Conservation (phyloP, 2,888 invertebrate genomes). For the Ochlodes sylvanus region DNA sequence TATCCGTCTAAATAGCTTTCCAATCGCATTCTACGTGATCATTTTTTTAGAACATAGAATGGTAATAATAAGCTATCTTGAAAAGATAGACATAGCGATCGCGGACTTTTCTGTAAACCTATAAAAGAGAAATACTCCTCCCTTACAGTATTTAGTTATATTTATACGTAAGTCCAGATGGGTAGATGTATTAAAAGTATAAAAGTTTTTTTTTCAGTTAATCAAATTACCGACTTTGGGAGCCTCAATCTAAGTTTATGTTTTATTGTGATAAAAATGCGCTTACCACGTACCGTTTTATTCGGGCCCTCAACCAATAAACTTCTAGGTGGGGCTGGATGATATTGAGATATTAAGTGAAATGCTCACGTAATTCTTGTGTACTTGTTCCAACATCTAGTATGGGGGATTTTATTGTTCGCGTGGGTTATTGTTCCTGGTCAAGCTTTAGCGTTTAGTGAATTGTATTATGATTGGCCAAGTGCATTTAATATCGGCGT, state of each 20-base stretch:
- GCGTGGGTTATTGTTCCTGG: background rate
- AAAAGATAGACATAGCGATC: too few relatives aligned
- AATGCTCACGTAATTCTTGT: slow-evolving; percentile 14
- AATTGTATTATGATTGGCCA: too few relatives aligned
- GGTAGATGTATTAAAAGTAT: too few relatives aligned
- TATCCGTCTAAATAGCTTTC: too few relatives aligned
- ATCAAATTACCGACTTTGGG: slow-evolving; percentile 22
- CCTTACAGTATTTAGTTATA: too few relatives aligned
- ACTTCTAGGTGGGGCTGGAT: slow-evolving; percentile 13
- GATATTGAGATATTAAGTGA: slow-evolving; percentile 31
- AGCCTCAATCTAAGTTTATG: slow-evolving; percentile 20
- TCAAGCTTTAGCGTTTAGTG: background rate
- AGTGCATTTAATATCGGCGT: too few relatives aligned
- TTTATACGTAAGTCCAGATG: too few relatives aligned
- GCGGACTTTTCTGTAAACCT: too few relatives aligned
- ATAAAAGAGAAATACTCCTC: too few relatives aligned
- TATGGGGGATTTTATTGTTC: background rate
- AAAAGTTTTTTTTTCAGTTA: slow-evolving; percentile 30
- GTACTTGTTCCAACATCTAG: background rate
- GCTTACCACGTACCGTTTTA: slow-evolving; percentile 18
- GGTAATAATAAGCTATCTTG: too few relatives aligned
- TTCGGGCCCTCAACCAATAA: slow-evolving; percentile 27
- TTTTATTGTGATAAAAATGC: slow-evolving; percentile 33
- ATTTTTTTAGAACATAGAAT: too few relatives aligned
- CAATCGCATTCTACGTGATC: too few relatives aligned